Conservation (phyloP, 37 sponge, comb jelly and placozoan species). For the Tethya wilhelma region DNA sequence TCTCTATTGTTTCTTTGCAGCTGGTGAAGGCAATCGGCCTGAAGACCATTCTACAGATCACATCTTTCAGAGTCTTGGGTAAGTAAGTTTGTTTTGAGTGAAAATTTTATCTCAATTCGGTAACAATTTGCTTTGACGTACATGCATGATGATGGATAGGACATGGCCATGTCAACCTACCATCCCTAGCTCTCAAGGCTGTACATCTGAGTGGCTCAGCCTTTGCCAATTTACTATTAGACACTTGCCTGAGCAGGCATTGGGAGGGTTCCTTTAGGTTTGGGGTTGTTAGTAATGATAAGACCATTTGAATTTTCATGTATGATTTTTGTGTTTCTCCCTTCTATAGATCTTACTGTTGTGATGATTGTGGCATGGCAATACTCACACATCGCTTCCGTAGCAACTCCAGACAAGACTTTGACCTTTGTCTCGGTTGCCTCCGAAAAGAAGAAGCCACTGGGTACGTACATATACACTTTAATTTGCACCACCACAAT, state of each 20-base stretch:
- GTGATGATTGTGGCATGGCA: slow-evolving; percentile 52
- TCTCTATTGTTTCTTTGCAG: slow-evolving; percentile 18
- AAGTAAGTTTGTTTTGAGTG: too few relatives aligned
- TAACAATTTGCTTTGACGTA: too few relatives aligned
- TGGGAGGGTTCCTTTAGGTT: too few relatives aligned
- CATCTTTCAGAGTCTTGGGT: slow-evolving; percentile 53
- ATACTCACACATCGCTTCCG: slow-evolving; percentile 68
- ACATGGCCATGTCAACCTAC: too few relatives aligned
- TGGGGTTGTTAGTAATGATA: too few relatives aligned
- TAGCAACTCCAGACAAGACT: slow-evolving; percentile 46
- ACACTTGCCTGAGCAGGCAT: too few relatives aligned
- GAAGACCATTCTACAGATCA: slow-evolving; percentile 15
- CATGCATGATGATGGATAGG: too few relatives aligned
- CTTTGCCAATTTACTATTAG: not conserved
- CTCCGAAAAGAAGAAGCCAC: slow-evolving; percentile 57
- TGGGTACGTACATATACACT: slow-evolving; percentile 18
- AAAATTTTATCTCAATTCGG: too few relatives aligned
- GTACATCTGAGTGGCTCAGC: too few relatives aligned
- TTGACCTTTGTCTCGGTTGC: slow-evolving; percentile 79
- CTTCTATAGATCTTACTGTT: slow-evolving; percentile 22
- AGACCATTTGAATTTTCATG: too few relatives aligned
- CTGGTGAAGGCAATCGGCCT: slow-evolving; percentile 37
- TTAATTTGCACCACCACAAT: not conserved
- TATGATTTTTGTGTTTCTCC: not conserved
- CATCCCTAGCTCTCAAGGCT: too few relatives aligned